phyloP scores from a whole-genome alignment of 2,797 vertebrate species.

The Lateolabrax maculatus region DNA sequence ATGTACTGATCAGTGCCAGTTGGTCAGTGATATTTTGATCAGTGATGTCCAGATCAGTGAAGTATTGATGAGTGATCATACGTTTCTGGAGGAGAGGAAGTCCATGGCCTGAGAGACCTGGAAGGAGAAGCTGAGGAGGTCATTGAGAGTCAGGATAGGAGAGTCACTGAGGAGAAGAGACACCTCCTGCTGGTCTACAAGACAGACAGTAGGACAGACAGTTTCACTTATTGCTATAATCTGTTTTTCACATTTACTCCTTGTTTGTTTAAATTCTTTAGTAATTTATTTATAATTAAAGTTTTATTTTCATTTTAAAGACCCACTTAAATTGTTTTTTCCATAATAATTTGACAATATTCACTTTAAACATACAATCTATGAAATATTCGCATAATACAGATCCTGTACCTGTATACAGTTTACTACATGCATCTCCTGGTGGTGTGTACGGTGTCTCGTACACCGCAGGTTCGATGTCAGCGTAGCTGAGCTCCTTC shows the following conservation, averaged over 20 bases:
- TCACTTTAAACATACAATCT: too few species aligned
- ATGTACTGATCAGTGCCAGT: too few species aligned
- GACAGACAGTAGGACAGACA: background rate
- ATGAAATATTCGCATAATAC: background rate
- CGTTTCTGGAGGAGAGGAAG: conserved; percentile 92
- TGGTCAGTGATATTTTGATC: too few species aligned
- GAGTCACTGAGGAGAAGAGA: conserved; percentile 87
- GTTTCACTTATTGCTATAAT: too few species aligned
- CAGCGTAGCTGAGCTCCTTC: conserved; percentile 88
- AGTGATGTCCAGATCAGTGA: too few species aligned
- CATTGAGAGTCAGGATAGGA: conserved; percentile 86
- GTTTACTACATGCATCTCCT: conserved; percentile 48
- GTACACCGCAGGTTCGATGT: conserved; percentile 86
- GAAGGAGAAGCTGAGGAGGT: conserved; percentile 93
- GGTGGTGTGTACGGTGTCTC: conserved; percentile 73
- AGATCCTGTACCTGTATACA: background rate
- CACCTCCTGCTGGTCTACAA: conserved; percentile 86
- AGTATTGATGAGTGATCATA: conserved; percentile 56
- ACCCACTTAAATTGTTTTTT: too few species aligned
- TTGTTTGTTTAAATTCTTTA: too few species aligned
- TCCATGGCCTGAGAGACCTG: conserved; percentile 94
- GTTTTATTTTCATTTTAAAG: too few species aligned
- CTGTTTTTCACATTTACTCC: too few species aligned
- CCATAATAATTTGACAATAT: too few species aligned
- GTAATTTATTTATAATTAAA: too few species aligned